Base-by-base conservation (phyloP, 2,113 vertebrate genomes). In the Laterallus jamaicensis region DNA sequence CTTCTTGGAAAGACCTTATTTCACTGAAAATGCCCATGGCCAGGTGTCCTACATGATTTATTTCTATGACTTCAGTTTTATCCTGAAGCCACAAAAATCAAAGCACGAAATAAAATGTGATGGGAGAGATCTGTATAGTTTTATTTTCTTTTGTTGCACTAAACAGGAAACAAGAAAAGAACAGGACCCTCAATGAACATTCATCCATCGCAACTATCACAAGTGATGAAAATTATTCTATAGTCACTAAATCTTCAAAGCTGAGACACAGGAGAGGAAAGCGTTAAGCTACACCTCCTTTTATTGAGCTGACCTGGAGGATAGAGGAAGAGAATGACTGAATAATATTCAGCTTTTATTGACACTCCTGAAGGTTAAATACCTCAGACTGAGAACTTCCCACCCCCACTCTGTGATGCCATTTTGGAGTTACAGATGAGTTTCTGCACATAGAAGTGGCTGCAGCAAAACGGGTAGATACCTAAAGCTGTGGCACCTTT, bases 1-100 rank as follows among this genome's bases (percentile, higher is more conserved):
- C 81, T 93, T 95, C 84, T 90, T 96, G 82, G 92, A 95, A 92
- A 91, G 60, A 95, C 92, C 47, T 80, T 92, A 80, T 37, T 96
- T 90, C 54, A 28, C 84, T 74, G 84, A 74, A 89, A 91, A 95
- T 62, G 91, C 92, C 91, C 60, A 70, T 75, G 71, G 94, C 82
- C 86, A 86, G 54, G 60, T 92, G 93, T 96, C 93, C 50, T 91
- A 91, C 69, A 69, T 76, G 54, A 94, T 93, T 95, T 93, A 96
- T 83, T 96, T 94, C 83, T 66, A 17, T 35, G 69, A 79, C 83
- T 97, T 92, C 37, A 58, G 31, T 82, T 94, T 93, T 94, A 87
- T 91, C 83, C 86, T 89, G 62, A 86, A 93, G 83, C 77, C 40
- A 84, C 44, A 92, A 89, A 94, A 95, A 92, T 82, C 86, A 91